phyloP scores from a whole-genome alignment of 2,797 vertebrate genomes.

The Sciurus carolinensis region DNA sequence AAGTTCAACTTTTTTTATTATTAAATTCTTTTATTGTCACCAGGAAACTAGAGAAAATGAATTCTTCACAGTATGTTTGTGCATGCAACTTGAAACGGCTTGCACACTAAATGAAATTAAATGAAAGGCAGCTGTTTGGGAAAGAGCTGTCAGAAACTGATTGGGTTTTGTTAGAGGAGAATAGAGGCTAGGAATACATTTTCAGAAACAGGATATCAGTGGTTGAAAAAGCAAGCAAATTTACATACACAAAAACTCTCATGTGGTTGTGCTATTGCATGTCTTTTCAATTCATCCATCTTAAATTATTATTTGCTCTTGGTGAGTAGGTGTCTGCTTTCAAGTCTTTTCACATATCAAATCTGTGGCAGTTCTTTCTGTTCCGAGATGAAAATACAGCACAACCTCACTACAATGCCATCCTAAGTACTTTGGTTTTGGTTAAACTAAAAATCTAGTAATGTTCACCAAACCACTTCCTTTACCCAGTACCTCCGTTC shows the following conservation, averaged over 20 bases:
- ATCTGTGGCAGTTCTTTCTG: constrained; percentile 48
- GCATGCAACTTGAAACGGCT: constrained; percentile 82
- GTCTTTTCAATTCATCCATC: constrained; percentile 72
- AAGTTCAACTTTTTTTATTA: constrained; percentile 79
- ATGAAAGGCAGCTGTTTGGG: constrained; percentile 86
- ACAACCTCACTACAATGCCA: neutral
- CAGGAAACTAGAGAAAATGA: constrained; percentile 85
- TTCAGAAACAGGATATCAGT: constrained; percentile 80
- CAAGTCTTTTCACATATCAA: constrained; percentile 72
- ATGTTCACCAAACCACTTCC: constrained; percentile 70
- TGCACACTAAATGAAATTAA: constrained; percentile 84
- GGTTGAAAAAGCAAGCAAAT: constrained; percentile 75
- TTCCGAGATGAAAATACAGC: constrained; percentile 70
- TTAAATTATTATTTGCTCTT: constrained; percentile 70
- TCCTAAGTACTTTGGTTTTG: constrained; percentile 74
- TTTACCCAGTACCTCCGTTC: constrained; percentile 38
- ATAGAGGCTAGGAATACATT: constrained; percentile 74
- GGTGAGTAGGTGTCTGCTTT: constrained; percentile 76
- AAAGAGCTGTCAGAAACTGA: constrained; percentile 83
- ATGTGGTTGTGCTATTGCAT: constrained; percentile 56
- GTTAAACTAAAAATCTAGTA: constrained; percentile 69
- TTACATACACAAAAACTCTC: constrained; percentile 65
- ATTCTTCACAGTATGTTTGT: constrained; percentile 82
- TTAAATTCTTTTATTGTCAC: constrained; percentile 83
- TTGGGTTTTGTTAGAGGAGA: constrained; percentile 78